Evolutionary conservation across 2,113 vertebrate genomes (phyloP).

Genomic region (Rhinichthys klamathensis): DNA sequence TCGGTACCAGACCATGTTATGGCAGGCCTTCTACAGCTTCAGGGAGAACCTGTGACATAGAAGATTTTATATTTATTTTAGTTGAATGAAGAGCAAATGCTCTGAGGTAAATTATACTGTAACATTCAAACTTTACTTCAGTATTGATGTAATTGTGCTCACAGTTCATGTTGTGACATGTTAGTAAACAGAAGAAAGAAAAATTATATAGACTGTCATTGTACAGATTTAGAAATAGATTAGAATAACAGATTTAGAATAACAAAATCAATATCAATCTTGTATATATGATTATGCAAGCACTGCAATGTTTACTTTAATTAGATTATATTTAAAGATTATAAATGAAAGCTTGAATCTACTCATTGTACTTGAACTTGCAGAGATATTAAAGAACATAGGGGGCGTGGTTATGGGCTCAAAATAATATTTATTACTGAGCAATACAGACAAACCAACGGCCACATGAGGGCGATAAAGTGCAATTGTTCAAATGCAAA

Average conservation of each 20-base stretch:
- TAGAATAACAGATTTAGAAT: no score
- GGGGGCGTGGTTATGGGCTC: not conserved
- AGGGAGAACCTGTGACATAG: conserved; percentile 17
- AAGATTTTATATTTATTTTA: not conserved
- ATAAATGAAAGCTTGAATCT: not conserved
- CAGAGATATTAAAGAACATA: not conserved
- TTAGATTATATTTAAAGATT: not conserved
- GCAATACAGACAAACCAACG: not conserved
- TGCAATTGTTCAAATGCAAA: not conserved
- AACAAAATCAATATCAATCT: not conserved
- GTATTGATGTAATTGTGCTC: not conserved
- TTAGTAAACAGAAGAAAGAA: no score
- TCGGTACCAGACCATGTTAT: conserved; percentile 11
- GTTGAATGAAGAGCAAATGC: no score
- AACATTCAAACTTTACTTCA: not conserved
- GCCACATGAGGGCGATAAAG: conserved; percentile 20
- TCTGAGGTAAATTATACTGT: not conserved
- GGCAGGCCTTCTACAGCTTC: conserved; percentile 25
- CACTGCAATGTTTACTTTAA: not conserved
- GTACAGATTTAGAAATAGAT: not conserved
- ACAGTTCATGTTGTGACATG: not conserved
- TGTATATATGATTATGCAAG: not conserved
- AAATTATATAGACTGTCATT: not conserved
- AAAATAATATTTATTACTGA: not conserved
- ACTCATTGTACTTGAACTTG: not conserved